Percentiles rank a stretch among this genome's conserved stretches.
phyloP scores from a whole-genome alignment of 2,888 invertebrate genomes.

The Brachypalpus laphriformis region DNA sequence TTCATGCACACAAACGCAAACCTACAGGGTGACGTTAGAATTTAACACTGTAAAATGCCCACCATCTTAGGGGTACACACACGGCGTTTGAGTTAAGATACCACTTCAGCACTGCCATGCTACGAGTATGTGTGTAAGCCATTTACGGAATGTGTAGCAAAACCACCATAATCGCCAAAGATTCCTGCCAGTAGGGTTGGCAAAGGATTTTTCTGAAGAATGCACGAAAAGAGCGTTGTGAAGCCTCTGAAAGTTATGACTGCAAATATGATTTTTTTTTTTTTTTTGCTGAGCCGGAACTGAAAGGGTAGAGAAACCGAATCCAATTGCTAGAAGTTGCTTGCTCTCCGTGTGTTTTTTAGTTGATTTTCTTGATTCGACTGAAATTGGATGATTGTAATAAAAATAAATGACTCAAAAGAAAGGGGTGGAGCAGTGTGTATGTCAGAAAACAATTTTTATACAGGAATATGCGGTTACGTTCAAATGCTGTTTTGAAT shows the following conservation, averaged over 20 bases:
- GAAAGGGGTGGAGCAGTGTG: constrained; percentile 31
- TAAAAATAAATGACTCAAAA: constrained; percentile 68
- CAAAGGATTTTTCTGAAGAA: constrained; percentile 15
- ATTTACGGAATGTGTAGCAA: constrained; percentile 35
- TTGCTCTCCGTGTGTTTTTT: constrained; percentile 5
- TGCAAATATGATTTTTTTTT: constrained; percentile 50
- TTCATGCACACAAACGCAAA: constrained; percentile 35
- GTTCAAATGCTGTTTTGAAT: constrained; percentile 60
- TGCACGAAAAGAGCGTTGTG: constrained; percentile 19
- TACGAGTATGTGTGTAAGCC: neutral
- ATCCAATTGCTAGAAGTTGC: constrained; percentile 57
- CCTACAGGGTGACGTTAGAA: constrained; percentile 43
- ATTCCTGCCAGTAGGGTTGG: neutral
- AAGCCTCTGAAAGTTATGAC: constrained; percentile 59
- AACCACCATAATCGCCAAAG: constrained; percentile 15
- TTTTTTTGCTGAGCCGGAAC: neutral
- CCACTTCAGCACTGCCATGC: neutral
- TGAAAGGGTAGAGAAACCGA: constrained; percentile 6
- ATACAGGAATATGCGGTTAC: constrained; percentile 34
- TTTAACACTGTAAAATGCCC: constrained; percentile 33
- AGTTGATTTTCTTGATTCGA: constrained; percentile 54
- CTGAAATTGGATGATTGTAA: constrained; percentile 66
- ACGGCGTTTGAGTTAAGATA: constrained; percentile 15
- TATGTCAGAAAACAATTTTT: neutral
- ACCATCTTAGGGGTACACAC: constrained; percentile 23